Evolutionary conservation across 2,888 invertebrate species (phyloP).

Genomic region (Eulithis testata): DNA sequence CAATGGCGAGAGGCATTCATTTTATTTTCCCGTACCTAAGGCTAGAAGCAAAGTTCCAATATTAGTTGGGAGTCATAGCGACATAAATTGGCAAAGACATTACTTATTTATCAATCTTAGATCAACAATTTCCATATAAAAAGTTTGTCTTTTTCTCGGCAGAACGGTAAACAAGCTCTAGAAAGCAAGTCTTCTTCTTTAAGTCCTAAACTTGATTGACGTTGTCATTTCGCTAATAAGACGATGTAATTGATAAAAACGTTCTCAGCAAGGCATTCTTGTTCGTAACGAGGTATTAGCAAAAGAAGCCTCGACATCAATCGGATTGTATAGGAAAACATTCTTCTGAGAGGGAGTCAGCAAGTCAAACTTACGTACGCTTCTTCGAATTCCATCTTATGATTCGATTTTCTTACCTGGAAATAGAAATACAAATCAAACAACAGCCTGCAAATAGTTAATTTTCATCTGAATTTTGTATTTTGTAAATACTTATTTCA

Average conservation of each 20-base stretch:
- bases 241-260: slow-evolving; percentile 54
- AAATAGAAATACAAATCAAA: slow-evolving; percentile 44
- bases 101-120: no score
- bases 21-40: slow-evolving; percentile 27
- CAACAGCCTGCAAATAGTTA: no score
- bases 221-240: slow-evolving; percentile 52
- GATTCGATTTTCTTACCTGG: slow-evolving; percentile 59
- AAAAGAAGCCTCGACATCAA: slow-evolving; percentile 49
- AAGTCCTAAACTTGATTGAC: slow-evolving; percentile 44
- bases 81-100: no score
- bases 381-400: slow-evolving; percentile 43
- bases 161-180: no score
- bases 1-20: slow-evolving; percentile 10
- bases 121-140: no score
- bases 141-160: no score
- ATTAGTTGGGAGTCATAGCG: not conserved
- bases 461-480: no score
- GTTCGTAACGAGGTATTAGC: slow-evolving; percentile 50
- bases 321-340: slow-evolving; percentile 40
- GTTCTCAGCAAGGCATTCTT: slow-evolving; percentile 36
- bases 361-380: slow-evolving; percentile 51
- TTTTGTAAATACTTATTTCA: no score
- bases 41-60: slow-evolving; percentile 33
- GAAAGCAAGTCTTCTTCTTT: slow-evolving; percentile 25
- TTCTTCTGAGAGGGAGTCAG: no score